phyloP scores from a whole-genome alignment of 2,888 invertebrate species.

The Sarcophaga carnaria region DNA sequence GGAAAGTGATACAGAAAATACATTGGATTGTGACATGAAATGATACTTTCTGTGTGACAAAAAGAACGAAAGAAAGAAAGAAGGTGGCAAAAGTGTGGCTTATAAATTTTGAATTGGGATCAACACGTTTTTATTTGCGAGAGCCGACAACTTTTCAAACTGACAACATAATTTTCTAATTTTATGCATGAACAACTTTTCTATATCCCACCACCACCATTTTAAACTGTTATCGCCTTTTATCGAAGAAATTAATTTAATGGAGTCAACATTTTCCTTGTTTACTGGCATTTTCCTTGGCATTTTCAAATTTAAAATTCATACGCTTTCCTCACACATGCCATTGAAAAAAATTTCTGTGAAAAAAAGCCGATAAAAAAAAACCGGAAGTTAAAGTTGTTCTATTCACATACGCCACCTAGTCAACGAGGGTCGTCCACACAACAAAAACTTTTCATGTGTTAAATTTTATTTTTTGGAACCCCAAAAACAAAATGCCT shows the following conservation, averaged over 20 bases:
- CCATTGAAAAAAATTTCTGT: not conserved
- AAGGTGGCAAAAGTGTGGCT: not conserved
- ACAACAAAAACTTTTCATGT: constrained; percentile 13
- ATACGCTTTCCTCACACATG: not conserved
- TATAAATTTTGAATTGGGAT: constrained; percentile 41
- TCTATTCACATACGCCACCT: not conserved
- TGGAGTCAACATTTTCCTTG: too few species aligned
- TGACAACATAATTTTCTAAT: constrained; percentile 52
- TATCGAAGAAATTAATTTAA: not conserved
- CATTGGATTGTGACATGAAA: constrained; percentile 17
- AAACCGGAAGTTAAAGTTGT: constrained; percentile 31
- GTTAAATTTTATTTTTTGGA: constrained; percentile 38
- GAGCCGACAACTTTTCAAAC: not conserved
- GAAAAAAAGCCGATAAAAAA: not conserved
- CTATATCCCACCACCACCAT: not conserved
- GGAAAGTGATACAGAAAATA: constrained; percentile 11
- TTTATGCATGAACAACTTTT: constrained; percentile 42
- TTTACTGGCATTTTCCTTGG: not conserved
- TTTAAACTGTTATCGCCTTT: not conserved
- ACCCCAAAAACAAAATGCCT: not conserved
- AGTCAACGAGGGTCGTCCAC: not conserved
- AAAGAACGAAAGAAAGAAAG: not conserved
- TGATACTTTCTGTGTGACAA: not conserved
- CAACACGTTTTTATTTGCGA: not conserved
- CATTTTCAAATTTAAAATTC: not conserved